Evolutionary conservation across 1,140 invertebrate species (phyloP), one percentile per base, ranked within the genome.

Genomic region (Lasaia peninsularis): DNA sequence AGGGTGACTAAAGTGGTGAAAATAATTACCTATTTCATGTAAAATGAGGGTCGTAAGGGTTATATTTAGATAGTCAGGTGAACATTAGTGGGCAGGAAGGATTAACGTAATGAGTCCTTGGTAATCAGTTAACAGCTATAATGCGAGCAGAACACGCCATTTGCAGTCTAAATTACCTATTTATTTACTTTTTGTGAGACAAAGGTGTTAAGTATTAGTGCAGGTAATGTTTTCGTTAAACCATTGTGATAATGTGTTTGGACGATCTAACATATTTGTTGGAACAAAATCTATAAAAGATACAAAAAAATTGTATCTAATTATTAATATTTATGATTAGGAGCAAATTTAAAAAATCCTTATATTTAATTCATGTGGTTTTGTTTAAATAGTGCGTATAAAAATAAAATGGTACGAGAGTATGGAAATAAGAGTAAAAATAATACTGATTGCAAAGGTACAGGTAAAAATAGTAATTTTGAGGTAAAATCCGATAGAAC

Each of bases 51-150:
- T 52, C 69, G 63, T 70, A 72, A 78, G 70, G 74, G 67, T 61
- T 70, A 58, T 61, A 64, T 71, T 61, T 62, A 68, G 65, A 67
- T 62, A 73, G 61, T 64, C 66, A 69, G 73, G 63, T 67, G 61
- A 67, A 65, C 63, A 75, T 78, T 80, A 68, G 64, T 67, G 69
- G 64, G 69, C 73, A 35, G 68, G 58, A 58, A 68, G 76, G 73
- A 81, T 84, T 76, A 77, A 73, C 69, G 68, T 62, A 73, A 74
- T 69, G 68, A 67, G 68, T 57, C 64, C 60, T 48, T 58, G 65
- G 64, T 67, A 73, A 74, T 80, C 66, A 62, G 69, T 78, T 75
- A 72, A 83, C 69, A 72, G 69, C 65, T 67, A 52, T 51, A 61
- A 28, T 53, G 32, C 35, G 49, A 61, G 57, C 67, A 66, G 66